phyloP scores from a whole-genome alignment of 1,140 invertebrate species.

The Drosophila athabasca region DNA sequence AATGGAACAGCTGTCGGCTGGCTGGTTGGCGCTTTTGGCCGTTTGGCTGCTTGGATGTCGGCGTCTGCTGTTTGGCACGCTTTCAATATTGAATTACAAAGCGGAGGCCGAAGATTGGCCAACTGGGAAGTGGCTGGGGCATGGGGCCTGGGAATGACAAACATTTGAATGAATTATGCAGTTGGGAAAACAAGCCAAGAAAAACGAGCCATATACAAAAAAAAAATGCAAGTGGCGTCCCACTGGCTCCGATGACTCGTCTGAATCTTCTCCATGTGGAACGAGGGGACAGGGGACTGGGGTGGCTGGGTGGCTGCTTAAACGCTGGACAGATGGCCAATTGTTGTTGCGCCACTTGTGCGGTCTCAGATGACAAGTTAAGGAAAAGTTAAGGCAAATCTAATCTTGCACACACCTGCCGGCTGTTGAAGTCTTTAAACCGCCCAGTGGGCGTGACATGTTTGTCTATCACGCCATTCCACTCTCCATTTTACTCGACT shows the following conservation, averaged over 20 bases:
- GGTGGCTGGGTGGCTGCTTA: slow-evolving; percentile 13
- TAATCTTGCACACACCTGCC: slow-evolving; percentile 43
- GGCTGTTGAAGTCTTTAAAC: slow-evolving; percentile 44
- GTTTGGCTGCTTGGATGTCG: slow-evolving; percentile 4
- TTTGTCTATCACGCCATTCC: slow-evolving; percentile 11
- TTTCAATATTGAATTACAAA: slow-evolving; percentile 77
- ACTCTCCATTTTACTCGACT: slow-evolving; percentile 1
- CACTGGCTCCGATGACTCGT: slow-evolving; percentile 20
- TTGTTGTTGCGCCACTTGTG: slow-evolving; percentile 58
- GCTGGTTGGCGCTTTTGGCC: slow-evolving; percentile 40
- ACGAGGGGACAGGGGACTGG: background rate
- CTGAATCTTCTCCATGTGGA: background rate
- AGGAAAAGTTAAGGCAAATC: slow-evolving; percentile 18
- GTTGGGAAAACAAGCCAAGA: slow-evolving; percentile 18
- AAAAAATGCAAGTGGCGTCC: slow-evolving; percentile 45
- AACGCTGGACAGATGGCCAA: slow-evolving; percentile 15
- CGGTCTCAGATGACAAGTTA: slow-evolving; percentile 52
- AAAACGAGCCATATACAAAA: slow-evolving; percentile 29
- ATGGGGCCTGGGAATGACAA: slow-evolving; percentile 46
- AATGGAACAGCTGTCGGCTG: slow-evolving; percentile 73
- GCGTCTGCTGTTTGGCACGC: slow-evolving; percentile 59
- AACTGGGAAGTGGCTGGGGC: slow-evolving; percentile 38
- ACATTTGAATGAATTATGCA: slow-evolving; percentile 38
- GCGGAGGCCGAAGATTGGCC: slow-evolving; percentile 41
- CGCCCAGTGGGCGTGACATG: slow-evolving; percentile 31